Conservation (phyloP, 2,113 vertebrate genomes). For the Pachypanchax playfairii region DNA sequence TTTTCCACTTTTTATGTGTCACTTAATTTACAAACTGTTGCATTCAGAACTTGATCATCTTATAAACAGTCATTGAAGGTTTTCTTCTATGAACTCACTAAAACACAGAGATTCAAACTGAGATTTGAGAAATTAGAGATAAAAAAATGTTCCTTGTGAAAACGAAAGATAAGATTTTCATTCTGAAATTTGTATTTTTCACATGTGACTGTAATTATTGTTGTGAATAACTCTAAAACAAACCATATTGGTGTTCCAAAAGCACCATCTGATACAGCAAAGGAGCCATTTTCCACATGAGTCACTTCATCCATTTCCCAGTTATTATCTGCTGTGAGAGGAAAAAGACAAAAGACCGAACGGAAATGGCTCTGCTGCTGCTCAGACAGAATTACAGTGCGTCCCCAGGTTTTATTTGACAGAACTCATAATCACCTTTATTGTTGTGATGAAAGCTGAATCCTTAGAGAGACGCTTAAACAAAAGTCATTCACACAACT, state of each 20-base stretch:
- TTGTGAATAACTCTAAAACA: constrained; percentile 14
- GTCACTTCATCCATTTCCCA: constrained; percentile 25
- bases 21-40: too few relatives aligned
- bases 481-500: constrained; percentile 66
- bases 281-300: constrained; percentile 30
- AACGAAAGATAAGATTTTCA: too few relatives aligned
- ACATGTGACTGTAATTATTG: neutral
- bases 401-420: constrained; percentile 74
- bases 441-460: constrained; percentile 67
- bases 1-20: too few relatives aligned
- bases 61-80: too few relatives aligned
- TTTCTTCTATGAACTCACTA: too few relatives aligned
- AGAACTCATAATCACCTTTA: constrained; percentile 68
- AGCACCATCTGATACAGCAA: neutral
- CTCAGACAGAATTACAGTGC: constrained; percentile 70
- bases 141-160: too few relatives aligned
- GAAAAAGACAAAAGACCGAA: constrained; percentile 31
- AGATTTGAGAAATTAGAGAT: too few relatives aligned
- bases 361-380: constrained; percentile 39
- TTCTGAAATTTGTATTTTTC: neutral
- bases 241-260: too few relatives aligned
- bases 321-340: constrained; percentile 17
- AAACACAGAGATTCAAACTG: too few relatives aligned
- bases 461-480: constrained; percentile 67
- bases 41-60: too few relatives aligned